Evolutionary conservation across 2,113 vertebrate genomes (phyloP), one percentile per base, ranked within the genome.

Genomic region (Pituophis catenifer): DNA sequence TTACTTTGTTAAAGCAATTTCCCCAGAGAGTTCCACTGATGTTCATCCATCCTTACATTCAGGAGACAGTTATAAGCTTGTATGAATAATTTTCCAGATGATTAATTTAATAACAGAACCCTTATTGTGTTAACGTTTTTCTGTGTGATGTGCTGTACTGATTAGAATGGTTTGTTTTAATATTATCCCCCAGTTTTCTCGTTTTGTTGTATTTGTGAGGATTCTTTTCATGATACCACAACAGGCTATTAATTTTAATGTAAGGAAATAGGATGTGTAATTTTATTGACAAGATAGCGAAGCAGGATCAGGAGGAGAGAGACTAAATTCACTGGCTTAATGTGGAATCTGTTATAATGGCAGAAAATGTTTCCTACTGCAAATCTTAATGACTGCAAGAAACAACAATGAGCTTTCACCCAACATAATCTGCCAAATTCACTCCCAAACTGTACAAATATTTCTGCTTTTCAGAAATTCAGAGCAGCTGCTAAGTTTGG

Each of bases 391-490:
- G 44, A 96, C 95, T 0, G 15, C 33, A 52, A 7, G 53, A 58
- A 96, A 95, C 13, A 96, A 93, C 29, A 94, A 95, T 93, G 62
- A 96, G 90, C 95, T 95, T 0, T 88, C 93, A 75, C 65, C 38
- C 15, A 26, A 44, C 0, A 19, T 52, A 86, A 94, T 89, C 96
- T 96, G 94, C 86, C 89, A 88, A 86, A 90, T 95, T 92, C 0
- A 50, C 85, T 81, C 1, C 1, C 91, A 87, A 6, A 92, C 89
- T 50, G 92, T 94, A 50, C 92, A 97, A 95, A 93, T 65, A 54
- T 52, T 93, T 97, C 87, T 94, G 55, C 91, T 93, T 94, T 97
- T 94, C 90, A 96, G 96, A 24, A 48, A 91, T 90, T 89, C 92
- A 92, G 13, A 94, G 24, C 93, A 92, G 92, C 95, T 95, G 86